Percentiles rank a stretch among this genome's conserved stretches.
phyloP scores from a whole-genome alignment of 2,797 vertebrate species.

The Anguilla obscura region DNA sequence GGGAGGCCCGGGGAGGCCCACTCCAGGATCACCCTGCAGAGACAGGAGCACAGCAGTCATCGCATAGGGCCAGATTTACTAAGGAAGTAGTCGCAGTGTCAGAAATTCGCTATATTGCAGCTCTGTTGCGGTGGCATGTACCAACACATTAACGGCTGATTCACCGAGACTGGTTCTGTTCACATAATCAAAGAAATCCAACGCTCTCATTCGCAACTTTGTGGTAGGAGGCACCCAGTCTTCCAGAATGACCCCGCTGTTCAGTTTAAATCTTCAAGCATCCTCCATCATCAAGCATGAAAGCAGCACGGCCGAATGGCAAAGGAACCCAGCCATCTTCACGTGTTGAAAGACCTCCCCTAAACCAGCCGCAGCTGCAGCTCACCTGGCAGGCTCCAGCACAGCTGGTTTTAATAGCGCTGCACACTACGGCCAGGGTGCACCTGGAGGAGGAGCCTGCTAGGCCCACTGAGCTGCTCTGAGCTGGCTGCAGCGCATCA shows the following conservation, averaged over 20 bases:
- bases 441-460: not conserved
- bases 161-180: too few species aligned
- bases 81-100: too few species aligned
- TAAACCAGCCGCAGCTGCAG: not conserved
- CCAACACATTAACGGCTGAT: too few species aligned
- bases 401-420: not conserved
- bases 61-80: too few species aligned
- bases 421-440: not conserved
- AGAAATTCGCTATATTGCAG: too few species aligned
- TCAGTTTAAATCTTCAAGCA: not conserved
- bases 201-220: too few species aligned
- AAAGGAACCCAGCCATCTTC: not conserved
- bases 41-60: not conserved
- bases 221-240: not conserved
- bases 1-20: slow-evolving; percentile 74
- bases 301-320: not conserved
- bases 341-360: not conserved
- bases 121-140: too few species aligned
- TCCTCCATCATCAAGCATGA: not conserved
- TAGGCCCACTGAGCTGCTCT: not conserved
- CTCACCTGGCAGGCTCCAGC: not conserved
- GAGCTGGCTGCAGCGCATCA: not conserved
- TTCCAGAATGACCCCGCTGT: not conserved
- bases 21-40: slow-evolving; percentile 73
- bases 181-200: too few species aligned